A percentile compares a stretch with the other conserved stretches of the same genome.
Evolutionary conservation across 2,113 vertebrate genomes (phyloP).

Genomic region (Philantomba maxwellii): DNA sequence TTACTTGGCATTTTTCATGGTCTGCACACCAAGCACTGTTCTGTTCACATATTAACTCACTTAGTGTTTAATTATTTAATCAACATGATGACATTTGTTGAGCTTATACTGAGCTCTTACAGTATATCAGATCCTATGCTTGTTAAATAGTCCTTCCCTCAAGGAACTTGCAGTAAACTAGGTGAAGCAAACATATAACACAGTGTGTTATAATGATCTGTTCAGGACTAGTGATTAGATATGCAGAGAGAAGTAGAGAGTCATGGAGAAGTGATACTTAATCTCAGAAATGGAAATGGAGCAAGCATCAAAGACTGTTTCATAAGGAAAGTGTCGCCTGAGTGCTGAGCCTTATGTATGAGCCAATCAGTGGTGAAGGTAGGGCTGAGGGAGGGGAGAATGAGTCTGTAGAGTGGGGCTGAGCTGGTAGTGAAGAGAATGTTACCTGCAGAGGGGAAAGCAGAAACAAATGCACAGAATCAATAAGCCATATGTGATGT

Average conservation of each 20-base stretch:
- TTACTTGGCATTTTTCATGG: background rate
- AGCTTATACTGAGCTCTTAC: background rate
- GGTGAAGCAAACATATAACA: rapidly evolving
- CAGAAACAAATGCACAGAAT: background rate
- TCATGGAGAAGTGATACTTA: background rate
- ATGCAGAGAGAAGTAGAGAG: background rate
- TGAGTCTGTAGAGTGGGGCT: background rate
- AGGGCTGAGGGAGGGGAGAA: background rate
- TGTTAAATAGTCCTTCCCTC: background rate
- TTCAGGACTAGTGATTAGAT: background rate
- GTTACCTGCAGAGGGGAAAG: background rate
- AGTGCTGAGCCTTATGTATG: background rate
- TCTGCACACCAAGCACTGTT: background rate
- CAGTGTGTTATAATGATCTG: background rate
- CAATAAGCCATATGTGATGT: rapidly evolving
- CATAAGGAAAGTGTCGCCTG: background rate
- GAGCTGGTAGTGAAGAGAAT: background rate
- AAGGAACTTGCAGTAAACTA: background rate
- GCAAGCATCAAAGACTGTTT: background rate
- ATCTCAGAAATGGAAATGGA: background rate
- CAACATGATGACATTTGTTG: background rate
- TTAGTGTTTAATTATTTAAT: background rate
- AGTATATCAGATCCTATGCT: background rate
- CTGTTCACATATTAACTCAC: background rate
- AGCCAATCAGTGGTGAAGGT: background rate